Conservation (phyloP, 2,113 vertebrate species). For the Myiozetetes cayanensis region DNA sequence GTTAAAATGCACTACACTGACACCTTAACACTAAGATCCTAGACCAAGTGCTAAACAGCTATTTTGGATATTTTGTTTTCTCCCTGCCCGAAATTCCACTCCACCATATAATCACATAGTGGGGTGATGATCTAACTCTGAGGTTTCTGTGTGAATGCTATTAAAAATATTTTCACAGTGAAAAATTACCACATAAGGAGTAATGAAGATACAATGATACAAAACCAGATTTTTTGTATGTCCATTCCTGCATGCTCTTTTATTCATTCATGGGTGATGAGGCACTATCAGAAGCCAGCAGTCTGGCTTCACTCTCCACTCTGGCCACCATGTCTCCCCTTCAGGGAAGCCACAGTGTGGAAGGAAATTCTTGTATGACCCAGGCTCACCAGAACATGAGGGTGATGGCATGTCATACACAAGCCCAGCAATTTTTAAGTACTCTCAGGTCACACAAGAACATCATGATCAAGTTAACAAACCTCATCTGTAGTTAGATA, state of each 20-base stretch:
- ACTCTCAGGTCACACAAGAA: not conserved
- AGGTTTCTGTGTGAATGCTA: not conserved
- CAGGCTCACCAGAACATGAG: not conserved
- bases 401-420: not conserved
- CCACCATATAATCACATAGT: not conserved
- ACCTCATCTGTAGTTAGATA: not conserved
- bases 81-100: not conserved
- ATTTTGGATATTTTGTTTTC: not conserved
- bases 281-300: not conserved
- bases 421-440: not conserved
- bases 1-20: not conserved
- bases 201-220: not conserved
- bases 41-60: not conserved
- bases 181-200: not conserved
- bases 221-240: not conserved
- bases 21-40: not conserved
- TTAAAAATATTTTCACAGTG: not conserved
- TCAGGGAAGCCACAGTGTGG: not conserved
- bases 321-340: fast-evolving
- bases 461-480: not conserved
- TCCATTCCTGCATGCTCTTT: not conserved
- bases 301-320: fast-evolving
- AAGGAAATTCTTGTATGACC: not conserved
- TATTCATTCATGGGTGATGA: not conserved
- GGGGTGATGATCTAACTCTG: not conserved